Conservation (phyloP, 2,113 vertebrate genomes). For the Centrocercus urophasianus region DNA sequence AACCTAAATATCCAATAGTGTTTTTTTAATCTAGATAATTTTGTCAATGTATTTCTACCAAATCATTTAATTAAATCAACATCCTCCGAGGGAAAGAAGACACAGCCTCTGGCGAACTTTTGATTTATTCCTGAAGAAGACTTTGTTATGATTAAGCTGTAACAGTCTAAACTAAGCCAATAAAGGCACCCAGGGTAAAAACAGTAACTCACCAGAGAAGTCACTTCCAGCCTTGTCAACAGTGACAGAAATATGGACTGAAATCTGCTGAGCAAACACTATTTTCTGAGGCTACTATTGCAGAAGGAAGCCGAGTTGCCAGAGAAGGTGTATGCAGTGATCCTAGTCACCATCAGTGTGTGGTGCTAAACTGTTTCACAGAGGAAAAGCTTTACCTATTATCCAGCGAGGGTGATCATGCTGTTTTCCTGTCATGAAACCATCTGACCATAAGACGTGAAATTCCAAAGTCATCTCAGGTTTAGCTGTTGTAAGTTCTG, state of each 20-base stretch:
- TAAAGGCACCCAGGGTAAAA: background rate
- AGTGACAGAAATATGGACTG: background rate
- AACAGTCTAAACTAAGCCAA: background rate
- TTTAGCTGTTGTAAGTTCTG: background rate
- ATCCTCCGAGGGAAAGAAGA: background rate
- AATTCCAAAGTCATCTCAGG: background rate
- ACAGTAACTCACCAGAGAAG: background rate
- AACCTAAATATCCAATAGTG: background rate
- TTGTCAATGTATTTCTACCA: background rate
- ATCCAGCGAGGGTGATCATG: background rate
- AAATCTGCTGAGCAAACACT: background rate
- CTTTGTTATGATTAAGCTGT: background rate
- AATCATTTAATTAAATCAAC: background rate
- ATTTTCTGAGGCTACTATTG: background rate
- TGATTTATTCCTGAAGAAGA: background rate
- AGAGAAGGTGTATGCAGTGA: background rate
- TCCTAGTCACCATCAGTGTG: accelerated
- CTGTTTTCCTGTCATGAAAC: background rate
- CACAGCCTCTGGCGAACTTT: background rate
- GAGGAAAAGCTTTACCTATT: background rate
- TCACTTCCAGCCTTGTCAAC: background rate
- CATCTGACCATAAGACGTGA: background rate
- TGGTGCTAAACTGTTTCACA: background rate
- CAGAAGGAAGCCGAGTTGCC: background rate
- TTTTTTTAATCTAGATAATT: background rate